Base-by-base conservation (phyloP, 2,888 invertebrate species). In the Mystacides longicornis region DNA sequence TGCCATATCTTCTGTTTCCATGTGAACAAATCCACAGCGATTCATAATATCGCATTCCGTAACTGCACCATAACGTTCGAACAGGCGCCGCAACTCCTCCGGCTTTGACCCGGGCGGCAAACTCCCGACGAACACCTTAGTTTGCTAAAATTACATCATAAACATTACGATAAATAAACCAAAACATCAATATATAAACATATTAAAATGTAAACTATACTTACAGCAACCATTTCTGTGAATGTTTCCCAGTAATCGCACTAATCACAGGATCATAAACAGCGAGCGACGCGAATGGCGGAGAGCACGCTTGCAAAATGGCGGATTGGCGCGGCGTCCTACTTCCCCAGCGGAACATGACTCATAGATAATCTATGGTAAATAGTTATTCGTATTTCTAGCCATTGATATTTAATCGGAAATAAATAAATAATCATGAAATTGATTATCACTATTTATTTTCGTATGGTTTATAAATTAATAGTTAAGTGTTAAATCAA, bases 41-140 rank as follows among this genome's bases (percentile, higher is more conserved):
- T 93, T 93, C 77, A 95, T 88, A 56, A 96, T 90, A 69, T 95
- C 95, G 71, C 94, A 94, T 72, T 96, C 95, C 18, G 89, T 89
- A 4, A 96, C 94, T 54, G 81, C 81, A 47, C 94, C 94, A 71
- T 87, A 93, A 52, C 87, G 85, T 63, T 89, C 85, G 74, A 96
- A 95, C 50, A 94, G 75, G 62, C 83, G 83, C 48, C 88, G 79
- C 47, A 94, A 77, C 65, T 93, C 93, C 65, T 89, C 87, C 54
- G 86, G 84, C 65, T 88, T 86, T 63, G 91, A 89, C 65, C 87
- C 87, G 65, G 87, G 86, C 56, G 92, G 89, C 68, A 95, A 74
- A 72, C 93, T 92, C 62, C 95, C 95, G 67, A 96, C 91, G 78
- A 96, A 96, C 64, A 96, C 89, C 75, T 93, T 93, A 57, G 86